A percentile compares a stretch with the other conserved stretches of the same genome.
Evolutionary conservation across 2,888 invertebrate genomes (phyloP).

Genomic region (Dicranocentrus wangi): DNA sequence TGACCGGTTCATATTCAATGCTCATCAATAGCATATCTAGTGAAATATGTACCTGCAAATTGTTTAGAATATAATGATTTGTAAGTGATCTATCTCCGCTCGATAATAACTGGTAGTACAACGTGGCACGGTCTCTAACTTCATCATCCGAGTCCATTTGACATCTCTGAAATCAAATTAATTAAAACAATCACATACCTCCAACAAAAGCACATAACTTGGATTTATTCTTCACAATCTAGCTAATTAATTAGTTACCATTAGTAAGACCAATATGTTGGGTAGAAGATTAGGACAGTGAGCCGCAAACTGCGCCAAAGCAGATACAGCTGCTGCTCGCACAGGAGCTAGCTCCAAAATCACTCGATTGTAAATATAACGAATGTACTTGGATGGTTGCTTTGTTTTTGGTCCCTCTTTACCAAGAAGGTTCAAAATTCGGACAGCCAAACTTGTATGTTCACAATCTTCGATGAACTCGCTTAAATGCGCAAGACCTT

Average conservation of each 20-base stretch:
- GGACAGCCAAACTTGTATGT: conserved; percentile 95
- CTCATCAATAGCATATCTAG: too few species aligned
- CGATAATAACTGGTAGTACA: conserved; percentile 90
- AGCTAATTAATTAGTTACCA: too few species aligned
- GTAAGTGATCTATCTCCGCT: conserved; percentile 82
- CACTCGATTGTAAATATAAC: conserved; percentile 83
- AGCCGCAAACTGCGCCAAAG: conserved; percentile 98
- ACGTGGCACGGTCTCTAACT: conserved; percentile 97
- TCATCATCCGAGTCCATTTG: conserved; percentile 98
- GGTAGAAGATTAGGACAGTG: conserved; percentile 90
- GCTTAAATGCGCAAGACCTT: conserved; percentile 89
- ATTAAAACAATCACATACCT: not conserved
- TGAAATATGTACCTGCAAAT: conserved; percentile 39
- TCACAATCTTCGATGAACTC: conserved; percentile 99
- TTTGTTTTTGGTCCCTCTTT: conserved; percentile 97
- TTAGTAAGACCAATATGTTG: conserved; percentile 83
- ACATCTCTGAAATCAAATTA: conserved; percentile 79
- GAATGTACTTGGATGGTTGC: conserved; percentile 87
- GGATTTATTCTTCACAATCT: too few species aligned
- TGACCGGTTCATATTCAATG: too few species aligned
- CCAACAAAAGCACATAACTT: too few species aligned
- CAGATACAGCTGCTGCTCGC: conserved; percentile 96
- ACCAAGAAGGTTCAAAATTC: conserved; percentile 95
- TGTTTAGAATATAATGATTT: conserved; percentile 84
- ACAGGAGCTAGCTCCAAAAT: conserved; percentile 97